Base-by-base conservation (phyloP, 2,797 vertebrate genomes). In the Eurystomus glaucurus region DNA sequence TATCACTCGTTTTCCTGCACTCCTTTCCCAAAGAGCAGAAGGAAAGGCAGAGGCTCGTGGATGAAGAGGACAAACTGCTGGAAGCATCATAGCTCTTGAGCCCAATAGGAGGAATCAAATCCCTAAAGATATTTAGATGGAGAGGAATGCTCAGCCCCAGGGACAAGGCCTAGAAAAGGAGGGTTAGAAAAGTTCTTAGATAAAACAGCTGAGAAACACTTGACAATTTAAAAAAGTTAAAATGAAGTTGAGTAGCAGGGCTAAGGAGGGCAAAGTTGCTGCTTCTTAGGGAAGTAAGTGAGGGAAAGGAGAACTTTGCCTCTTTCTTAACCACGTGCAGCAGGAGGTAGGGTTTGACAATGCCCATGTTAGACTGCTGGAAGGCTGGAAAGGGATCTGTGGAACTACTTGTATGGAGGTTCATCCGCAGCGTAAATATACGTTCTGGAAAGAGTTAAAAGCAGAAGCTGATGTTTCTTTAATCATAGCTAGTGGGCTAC, bases 341-440 rank as follows among this genome's bases (percentile, higher is more conserved):
- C 22, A 61, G n/a, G 62, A 80, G 28, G 37, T 31, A 55, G 61
- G 68, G 64, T 86, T n/a, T 79, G 61, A 51, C 37, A 61, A 51
- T 3, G 1, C 16, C 31, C 13, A 16, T 0, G 0, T 3, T 23
- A 20, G 26, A 35, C 18, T 23, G 14, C 25, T 65, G 35, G 51
- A 41, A 46, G 37, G 35, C n/a, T 87, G 68, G n/a, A 65, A 65
- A 90, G 22, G 22, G 20, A 28, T 61, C 46, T n/a, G n/a, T 41
- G 25, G 9, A 28, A 46, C 26, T 23, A 46, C 5, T 17, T 10
- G 4, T 7, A 4, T 15, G 10, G 51, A 65, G 45, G 9, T 55
- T 76, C 20, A 43, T 37, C 69, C 52, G 52, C 2, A 6, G n/a
- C n/a, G 41, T 19, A 66, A 39, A n/a, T 43, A 41, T 2, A 11